Base-by-base conservation (phyloP, 2,888 invertebrate genomes). In the Macrosoma leucophasiata region DNA sequence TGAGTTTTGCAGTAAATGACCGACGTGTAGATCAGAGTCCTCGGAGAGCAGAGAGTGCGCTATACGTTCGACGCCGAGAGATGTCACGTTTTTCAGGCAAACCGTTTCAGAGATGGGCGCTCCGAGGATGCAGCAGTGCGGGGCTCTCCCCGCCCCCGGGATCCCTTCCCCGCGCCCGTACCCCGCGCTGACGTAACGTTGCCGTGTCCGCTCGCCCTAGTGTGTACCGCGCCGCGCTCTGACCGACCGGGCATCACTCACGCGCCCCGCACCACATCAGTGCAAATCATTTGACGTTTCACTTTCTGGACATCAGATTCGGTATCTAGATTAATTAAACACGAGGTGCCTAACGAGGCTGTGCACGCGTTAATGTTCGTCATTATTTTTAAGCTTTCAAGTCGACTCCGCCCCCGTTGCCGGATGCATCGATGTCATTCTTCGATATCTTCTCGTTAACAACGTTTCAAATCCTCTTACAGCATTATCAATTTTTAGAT, bases 181-280 rank as follows among this genome's bases (percentile, higher is more conserved):
- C 65, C 72, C 78, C 70, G 55, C 73, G 72, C 79, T 84, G 79
- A 82, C 85, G 79, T 82, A 84, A 84, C 76, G 72, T 64, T 74
- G 72, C 74, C 75, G 76, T 67, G 73, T 63, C 68, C 68, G 73
- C 77, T 78, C 76, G 75, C 78, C 79, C 79, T 77, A 81, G 81
- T 82, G 76, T 72, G 77, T 70, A 70, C 71, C 77, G 76, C 77
- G 82, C 75, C 82, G 77, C 75, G 78, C 69, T 72, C 66, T 68
- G 62, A 69, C 65, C 63, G 63, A 68, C 67, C 61, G 73, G 66
- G 73, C 70, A 45, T 48, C 50, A 48, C 52, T 57, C 41, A 52
- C 72, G 75, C 64, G 75, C 73, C 64, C 71, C 63, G 50, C 61
- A 66, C 60, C 57, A 66, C 62, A 62, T 55, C 67, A 72, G 74